Conservation (phyloP, 2,888 invertebrate species). For the Eugnorisma glareosa region DNA sequence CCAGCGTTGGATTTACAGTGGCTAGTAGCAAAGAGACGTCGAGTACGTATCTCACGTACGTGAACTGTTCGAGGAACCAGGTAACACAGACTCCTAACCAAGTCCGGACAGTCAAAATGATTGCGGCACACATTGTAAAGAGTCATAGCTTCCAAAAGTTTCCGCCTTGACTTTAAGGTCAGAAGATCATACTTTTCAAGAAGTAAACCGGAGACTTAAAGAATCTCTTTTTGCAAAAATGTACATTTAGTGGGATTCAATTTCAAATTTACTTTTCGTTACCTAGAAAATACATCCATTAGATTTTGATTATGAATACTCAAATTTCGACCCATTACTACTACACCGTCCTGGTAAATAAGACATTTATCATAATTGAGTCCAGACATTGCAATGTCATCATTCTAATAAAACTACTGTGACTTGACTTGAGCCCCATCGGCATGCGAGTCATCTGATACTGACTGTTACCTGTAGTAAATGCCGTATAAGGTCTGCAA, state of each 20-base stretch:
- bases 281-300: slow-evolving; percentile 12
- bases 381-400: slow-evolving; percentile 25
- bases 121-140: too few species aligned
- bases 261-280: slow-evolving; percentile 10
- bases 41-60: too few species aligned
- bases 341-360: slow-evolving; percentile 17
- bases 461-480: slow-evolving; percentile 1
- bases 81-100: too few species aligned
- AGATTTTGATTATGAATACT: slow-evolving; percentile 17
- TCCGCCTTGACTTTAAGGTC: too few species aligned
- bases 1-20: too few species aligned
- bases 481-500: slow-evolving; percentile 14
- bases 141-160: too few species aligned
- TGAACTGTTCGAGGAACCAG: too few species aligned
- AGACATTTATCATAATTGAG: slow-evolving; percentile 15
- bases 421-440: slow-evolving; percentile 24
- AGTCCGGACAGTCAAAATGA: too few species aligned
- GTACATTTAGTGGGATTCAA: slow-evolving; percentile 11
- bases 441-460: slow-evolving; percentile 23
- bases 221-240: slow-evolving; percentile 7
- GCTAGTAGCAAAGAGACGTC: too few species aligned
- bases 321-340: slow-evolving; percentile 12
- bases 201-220: slow-evolving; percentile 6
- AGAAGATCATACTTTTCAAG: too few species aligned
- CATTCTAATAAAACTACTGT: slow-evolving; percentile 6